A percentile compares a stretch with the other conserved stretches of the same genome.
Evolutionary conservation across 1,140 invertebrate species (phyloP).

Genomic region (Coboldia fuscipes): DNA sequence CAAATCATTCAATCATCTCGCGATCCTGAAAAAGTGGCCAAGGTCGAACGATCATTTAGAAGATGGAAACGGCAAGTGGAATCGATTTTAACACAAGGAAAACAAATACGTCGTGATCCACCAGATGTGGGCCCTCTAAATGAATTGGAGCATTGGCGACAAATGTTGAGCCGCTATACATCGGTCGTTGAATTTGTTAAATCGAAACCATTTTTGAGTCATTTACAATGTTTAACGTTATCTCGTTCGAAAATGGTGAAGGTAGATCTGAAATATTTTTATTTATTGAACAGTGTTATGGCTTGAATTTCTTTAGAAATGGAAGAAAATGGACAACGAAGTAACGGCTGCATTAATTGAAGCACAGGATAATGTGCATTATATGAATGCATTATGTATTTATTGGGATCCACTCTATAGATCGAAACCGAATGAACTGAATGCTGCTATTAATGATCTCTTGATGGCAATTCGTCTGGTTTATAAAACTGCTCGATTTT

Average conservation of each 20-base stretch:
- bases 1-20: constrained; percentile 14
- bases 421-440: constrained; percentile 44
- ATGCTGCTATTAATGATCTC: constrained; percentile 41
- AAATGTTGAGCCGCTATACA: constrained; percentile 53
- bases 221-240: constrained; percentile 40
- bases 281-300: background rate
- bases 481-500: constrained; percentile 66
- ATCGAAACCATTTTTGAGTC: constrained; percentile 33
- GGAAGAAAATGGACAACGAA: constrained; percentile 48
- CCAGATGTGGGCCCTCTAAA: constrained; percentile 57
- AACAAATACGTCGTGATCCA: constrained; percentile 58
- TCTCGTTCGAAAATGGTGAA: constrained; percentile 44
- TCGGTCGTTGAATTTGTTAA: constrained; percentile 59
- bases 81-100: constrained; percentile 24
- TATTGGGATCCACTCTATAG: constrained; percentile 66
- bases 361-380: constrained; percentile 72
- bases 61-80: constrained; percentile 13
- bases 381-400: constrained; percentile 66
- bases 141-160: constrained; percentile 64
- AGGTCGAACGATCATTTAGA: constrained; percentile 11
- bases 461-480: constrained; percentile 60
- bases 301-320: constrained; percentile 31
- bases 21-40: constrained; percentile 8
- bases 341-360: constrained; percentile 57
- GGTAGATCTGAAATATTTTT: constrained; percentile 24